phyloP scores from a whole-genome alignment of 2,113 vertebrate genomes.

The Entosphenus tridentatus region DNA sequence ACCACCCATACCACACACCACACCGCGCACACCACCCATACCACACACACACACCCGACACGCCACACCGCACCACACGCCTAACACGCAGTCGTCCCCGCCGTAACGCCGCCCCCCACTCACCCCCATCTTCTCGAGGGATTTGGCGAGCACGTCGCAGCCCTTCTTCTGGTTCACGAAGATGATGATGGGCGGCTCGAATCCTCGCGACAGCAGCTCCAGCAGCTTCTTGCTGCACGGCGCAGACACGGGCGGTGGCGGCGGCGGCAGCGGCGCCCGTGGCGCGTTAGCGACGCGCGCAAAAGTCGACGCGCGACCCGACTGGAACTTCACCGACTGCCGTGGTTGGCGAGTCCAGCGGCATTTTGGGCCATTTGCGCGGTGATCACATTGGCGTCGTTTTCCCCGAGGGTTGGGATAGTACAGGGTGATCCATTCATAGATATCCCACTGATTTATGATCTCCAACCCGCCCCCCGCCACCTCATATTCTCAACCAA shows the following conservation, averaged over 20 bases:
- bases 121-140: constrained; percentile 96
- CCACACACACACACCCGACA: background rate
- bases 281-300: too few relatives aligned
- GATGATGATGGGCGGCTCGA: constrained; percentile 94
- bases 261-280: too few relatives aligned
- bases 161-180: constrained; percentile 99
- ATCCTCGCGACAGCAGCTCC: constrained; percentile 61
- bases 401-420: too few relatives aligned
- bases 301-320: background rate
- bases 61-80: background rate
- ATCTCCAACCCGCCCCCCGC: too few relatives aligned
- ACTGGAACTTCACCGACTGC: background rate
- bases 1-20: background rate
- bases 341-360: background rate
- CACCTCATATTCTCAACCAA: too few relatives aligned
- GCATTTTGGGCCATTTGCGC: too few relatives aligned
- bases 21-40: background rate
- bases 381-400: too few relatives aligned
- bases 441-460: too few relatives aligned
- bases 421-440: too few relatives aligned
- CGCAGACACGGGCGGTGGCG: background rate
- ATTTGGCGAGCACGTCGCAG: constrained; percentile 83
- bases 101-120: constrained; percentile 11
- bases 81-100: too few relatives aligned
- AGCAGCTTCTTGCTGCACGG: constrained; percentile 67